phyloP scores from a whole-genome alignment of 2,113 vertebrate species.

The Catharus minimus region DNA sequence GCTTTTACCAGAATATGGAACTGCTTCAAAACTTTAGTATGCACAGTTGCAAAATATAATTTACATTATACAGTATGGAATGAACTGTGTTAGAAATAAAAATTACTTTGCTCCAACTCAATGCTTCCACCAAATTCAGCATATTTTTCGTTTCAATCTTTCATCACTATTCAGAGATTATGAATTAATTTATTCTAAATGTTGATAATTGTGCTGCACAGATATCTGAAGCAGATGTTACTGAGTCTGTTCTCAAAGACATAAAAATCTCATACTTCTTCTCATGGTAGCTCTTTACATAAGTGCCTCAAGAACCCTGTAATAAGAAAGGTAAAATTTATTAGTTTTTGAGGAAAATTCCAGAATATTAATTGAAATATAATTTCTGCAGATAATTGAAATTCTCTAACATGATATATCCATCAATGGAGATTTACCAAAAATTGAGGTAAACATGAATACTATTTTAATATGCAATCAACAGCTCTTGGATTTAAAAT shows the following conservation, averaged over 20 bases:
- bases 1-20: background rate
- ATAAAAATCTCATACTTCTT: background rate
- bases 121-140: background rate
- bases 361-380: background rate
- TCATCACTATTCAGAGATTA: background rate
- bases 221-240: background rate
- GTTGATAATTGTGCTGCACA: background rate
- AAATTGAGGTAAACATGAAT: conserved; percentile 24
- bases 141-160: background rate
- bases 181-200: background rate
- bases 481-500: background rate
- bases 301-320: background rate
- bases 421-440: background rate
- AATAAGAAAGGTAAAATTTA: background rate
- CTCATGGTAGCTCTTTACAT: background rate
- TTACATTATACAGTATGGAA: background rate
- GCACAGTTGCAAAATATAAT: background rate
- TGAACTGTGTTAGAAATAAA: background rate
- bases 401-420: conserved; percentile 24
- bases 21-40: background rate
- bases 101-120: background rate
- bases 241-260: background rate
- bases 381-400: background rate
- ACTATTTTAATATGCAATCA: conserved; percentile 34
- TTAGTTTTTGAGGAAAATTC: background rate